Percentiles rank a stretch among this genome's conserved stretches.
phyloP scores from a whole-genome alignment of 2,888 invertebrate genomes.

The Erynnis tages region DNA sequence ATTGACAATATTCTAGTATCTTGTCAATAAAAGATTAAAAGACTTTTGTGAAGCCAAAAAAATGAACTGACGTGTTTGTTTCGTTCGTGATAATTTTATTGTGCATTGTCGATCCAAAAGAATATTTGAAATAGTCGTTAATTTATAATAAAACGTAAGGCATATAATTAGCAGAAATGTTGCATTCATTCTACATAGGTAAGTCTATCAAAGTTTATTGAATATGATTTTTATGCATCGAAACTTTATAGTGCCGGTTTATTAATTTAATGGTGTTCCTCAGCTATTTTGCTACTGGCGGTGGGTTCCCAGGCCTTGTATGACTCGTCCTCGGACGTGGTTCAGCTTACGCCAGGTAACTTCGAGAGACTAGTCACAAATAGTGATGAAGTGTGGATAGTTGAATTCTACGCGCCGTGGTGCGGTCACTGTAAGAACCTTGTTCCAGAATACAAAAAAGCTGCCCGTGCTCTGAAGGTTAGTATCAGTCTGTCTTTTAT shows the following conservation, averaged over 20 bases:
- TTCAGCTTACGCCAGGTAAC: conserved; percentile 92
- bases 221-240: not conserved
- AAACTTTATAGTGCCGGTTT: conserved; percentile 42
- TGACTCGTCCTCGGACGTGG: conserved; percentile 87
- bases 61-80: conserved; percentile 66
- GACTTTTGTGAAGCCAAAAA: conserved; percentile 38
- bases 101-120: conserved; percentile 29
- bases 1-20: conserved; percentile 58
- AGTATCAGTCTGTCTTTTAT: not conserved
- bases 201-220: conserved; percentile 48
- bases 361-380: conserved; percentile 92
- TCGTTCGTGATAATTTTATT: conserved; percentile 34
- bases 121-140: not conserved
- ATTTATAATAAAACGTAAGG: conserved; percentile 38
- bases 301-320: conserved; percentile 79
- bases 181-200: conserved; percentile 58
- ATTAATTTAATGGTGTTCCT: conserved; percentile 39
- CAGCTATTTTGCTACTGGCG: conserved; percentile 64
- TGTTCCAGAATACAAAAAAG: conserved; percentile 96
- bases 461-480: conserved; percentile 95
- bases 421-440: conserved; percentile 95
- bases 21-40: conserved; percentile 41
- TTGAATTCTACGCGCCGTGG: conserved; percentile 99
- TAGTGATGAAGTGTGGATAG: conserved; percentile 94
- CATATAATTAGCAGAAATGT: conserved; percentile 54